Evolutionary conservation across 2,113 vertebrate species (phyloP), one percentile per base, ranked within the genome.

Genomic region (Myiopsitta monachus): DNA sequence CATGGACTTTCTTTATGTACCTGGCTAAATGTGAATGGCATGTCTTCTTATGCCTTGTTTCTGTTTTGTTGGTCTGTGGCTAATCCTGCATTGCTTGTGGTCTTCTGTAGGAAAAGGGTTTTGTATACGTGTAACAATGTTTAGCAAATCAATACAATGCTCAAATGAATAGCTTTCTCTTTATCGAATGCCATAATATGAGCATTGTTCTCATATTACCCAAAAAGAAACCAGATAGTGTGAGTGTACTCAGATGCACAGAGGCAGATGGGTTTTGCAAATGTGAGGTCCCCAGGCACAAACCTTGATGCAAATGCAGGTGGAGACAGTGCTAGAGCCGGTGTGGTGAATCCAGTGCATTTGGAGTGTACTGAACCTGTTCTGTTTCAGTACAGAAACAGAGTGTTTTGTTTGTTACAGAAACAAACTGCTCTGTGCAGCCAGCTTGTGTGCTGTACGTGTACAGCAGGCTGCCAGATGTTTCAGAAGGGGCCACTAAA

Each of bases 61-160:
- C 46, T 79, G 7, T 47, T 54, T 22, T 55, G 23, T 26, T 85
- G 47, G 5, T 54, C 54, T 87, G 70, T 47, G 52, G 38, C n/a
- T 88, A 76, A 14, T 86, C 55, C 55, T 67, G 18, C 31, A 63
- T 21, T 68, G 66, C 57, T 66, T 52, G 17, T 49, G 21, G 14
- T 63, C 72, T 70, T 67, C 38, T 67, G 23, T 38, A 8, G 22
- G 41, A 59, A 31, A 52, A 30, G 2, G 21, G 18, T 19, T 92
- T 59, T 75, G 39, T 64, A 26, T 33, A n/a, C 0, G 0, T 0
- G 0, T 39, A 52, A 44, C 15, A 16, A 26, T 33, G 8, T 70
- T 67, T 51, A 81, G 57, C 28, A 54, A 88, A 51, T 39, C 13
- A 78, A 46, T 80, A 18, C 26, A 38, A 77, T 16, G 16, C 33